These are phyloP conservation scores for Catostylus mosaicus DNA, from an alignment of 30 jellyfish, hydroid and myxozoan genomes.

Conservation along the genomic window DNA sequence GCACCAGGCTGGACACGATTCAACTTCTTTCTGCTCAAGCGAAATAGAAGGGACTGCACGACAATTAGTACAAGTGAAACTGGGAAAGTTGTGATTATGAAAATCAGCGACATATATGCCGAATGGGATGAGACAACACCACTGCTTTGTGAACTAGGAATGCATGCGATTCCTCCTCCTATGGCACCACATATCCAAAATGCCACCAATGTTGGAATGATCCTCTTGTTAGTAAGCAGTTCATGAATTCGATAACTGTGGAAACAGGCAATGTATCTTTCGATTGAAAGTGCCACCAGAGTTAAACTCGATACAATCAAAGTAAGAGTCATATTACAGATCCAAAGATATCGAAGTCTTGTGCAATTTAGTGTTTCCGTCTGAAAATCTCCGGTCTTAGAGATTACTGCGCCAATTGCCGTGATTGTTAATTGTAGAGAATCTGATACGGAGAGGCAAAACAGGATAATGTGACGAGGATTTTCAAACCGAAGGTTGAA, in stretches of 20 bases:
- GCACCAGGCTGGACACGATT: not conserved
- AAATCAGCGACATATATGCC: not conserved
- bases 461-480: conserved; percentile 3
- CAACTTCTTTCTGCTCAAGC: not conserved
- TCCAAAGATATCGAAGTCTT: not conserved
- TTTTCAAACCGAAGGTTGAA: not conserved
- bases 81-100: not conserved
- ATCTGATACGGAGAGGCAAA: conserved; percentile 12
- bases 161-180: not conserved
- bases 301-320: not conserved
- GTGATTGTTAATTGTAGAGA: not conserved
- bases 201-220: not conserved
- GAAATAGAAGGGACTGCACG: not conserved
- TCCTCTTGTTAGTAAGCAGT: conserved; percentile 1
- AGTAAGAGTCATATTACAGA: not conserved
- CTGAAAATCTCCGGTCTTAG: not conserved
- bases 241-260: not conserved
- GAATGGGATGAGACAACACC: not conserved
- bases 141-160: not conserved
- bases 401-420: not conserved
- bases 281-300: conserved; percentile 1
- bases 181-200: not conserved
- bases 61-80: not conserved
- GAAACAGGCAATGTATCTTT: conserved; percentile 14
- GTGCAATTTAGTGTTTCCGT: not conserved